Evolutionary conservation across 2,888 invertebrate species (phyloP).

Genomic region (Noctua janthina): DNA sequence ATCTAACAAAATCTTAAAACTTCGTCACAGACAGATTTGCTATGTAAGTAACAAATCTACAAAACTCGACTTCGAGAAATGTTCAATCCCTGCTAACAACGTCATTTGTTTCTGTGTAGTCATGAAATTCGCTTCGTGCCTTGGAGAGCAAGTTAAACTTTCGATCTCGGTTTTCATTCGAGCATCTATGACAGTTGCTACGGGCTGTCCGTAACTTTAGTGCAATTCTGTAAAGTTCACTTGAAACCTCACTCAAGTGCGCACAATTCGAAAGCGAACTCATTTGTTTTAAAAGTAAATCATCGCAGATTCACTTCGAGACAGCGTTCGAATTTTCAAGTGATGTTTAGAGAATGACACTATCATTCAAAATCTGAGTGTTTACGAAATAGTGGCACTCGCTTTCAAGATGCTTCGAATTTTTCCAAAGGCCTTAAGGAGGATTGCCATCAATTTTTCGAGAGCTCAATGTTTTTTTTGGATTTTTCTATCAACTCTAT

Average conservation of each 20-base stretch:
- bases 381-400: too few species aligned
- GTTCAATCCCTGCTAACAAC: conserved; percentile 13
- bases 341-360: not conserved
- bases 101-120: conserved; percentile 13
- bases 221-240: not conserved
- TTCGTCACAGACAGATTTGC: not conserved
- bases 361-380: too few species aligned
- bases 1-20: not conserved
- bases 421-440: too few species aligned
- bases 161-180: not conserved
- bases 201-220: not conserved
- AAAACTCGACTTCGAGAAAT: not conserved
- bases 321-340: not conserved
- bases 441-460: too few species aligned
- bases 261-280: not conserved
- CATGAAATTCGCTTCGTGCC: conserved; percentile 4
- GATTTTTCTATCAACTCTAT: too few species aligned
- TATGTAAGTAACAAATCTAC: not conserved
- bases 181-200: not conserved
- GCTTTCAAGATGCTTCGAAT: too few species aligned
- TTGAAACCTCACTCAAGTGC: conserved; percentile 1
- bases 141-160: not conserved
- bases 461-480: too few species aligned
- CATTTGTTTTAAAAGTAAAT: not conserved
- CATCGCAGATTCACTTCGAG: not conserved